Conservation (phyloP, 2,888 invertebrate genomes). For the Fissipunctia ypsillon region DNA sequence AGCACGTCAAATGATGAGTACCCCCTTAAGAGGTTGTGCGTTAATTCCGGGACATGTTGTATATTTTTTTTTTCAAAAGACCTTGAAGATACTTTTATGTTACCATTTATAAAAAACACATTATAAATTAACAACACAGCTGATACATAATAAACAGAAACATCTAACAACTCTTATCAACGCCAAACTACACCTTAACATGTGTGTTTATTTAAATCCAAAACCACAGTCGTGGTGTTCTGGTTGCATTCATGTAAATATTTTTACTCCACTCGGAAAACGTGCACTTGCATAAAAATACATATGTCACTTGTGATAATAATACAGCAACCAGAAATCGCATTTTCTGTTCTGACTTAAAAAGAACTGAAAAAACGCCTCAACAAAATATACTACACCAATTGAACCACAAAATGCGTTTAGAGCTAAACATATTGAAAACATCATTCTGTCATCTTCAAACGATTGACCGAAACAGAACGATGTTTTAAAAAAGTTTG, state of each 20-base stretch:
- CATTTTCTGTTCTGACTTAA: not conserved
- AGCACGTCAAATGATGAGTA: no score
- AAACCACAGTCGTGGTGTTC: not conserved
- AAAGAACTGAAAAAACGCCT: not conserved
- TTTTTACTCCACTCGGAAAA: slow-evolving; percentile 1
- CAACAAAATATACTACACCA: not conserved
- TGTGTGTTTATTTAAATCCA: not conserved
- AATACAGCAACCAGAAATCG: not conserved
- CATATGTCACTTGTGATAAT: not conserved
- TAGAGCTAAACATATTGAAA: not conserved
- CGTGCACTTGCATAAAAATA: slow-evolving; percentile 8
- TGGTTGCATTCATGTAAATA: slow-evolving; percentile 2
- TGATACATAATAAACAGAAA: not conserved
- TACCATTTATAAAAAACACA: not conserved
- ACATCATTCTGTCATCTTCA: not conserved
- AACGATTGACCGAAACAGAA: not conserved
- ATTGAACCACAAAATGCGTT: not conserved
- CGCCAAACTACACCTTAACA: not conserved
- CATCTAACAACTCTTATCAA: not conserved
- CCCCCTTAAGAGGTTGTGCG: no score
- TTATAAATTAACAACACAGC: not conserved
- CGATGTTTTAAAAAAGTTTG: not conserved
- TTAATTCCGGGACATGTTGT: no score
- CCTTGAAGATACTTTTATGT: not conserved
- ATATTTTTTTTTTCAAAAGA: not conserved